Conservation (phyloP, 1,140 invertebrate genomes). For the Apocrypta bakeri region DNA sequence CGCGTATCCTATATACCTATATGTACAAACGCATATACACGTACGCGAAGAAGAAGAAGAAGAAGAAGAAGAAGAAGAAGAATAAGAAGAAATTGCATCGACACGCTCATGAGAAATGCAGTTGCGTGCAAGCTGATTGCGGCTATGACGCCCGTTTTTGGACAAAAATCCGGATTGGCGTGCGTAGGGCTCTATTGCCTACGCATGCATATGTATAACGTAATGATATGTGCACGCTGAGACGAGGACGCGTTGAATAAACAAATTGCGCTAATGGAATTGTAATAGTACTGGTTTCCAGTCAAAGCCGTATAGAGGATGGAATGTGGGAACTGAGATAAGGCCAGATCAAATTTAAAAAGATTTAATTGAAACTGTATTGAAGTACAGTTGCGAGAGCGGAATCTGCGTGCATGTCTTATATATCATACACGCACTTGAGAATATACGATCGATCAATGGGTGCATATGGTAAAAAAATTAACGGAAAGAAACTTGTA, state of each 20-base stretch:
- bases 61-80: not conserved
- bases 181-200: too few species aligned
- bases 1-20: not conserved
- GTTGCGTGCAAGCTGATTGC: conserved; percentile 6
- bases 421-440: not conserved
- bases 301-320: too few species aligned
- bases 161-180: not conserved
- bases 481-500: not conserved
- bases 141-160: conserved; percentile 20
- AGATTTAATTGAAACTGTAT: conserved; percentile 12
- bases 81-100: conserved; percentile 23
- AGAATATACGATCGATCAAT: too few species aligned
- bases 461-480: too few species aligned
- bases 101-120: conserved; percentile 17
- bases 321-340: not conserved
- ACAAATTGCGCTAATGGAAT: not conserved
- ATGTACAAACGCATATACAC: not conserved
- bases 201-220: too few species aligned
- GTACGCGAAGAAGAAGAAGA: not conserved
- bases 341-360: not conserved
- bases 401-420: not conserved
- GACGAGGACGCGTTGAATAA: not conserved
- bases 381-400: not conserved
- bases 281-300: not conserved
- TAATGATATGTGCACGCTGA: too few species aligned